These are phyloP conservation scores for Orestias chungarensis DNA, from an alignment of 2,797 vertebrate species.

Conservation along the genomic window DNA sequence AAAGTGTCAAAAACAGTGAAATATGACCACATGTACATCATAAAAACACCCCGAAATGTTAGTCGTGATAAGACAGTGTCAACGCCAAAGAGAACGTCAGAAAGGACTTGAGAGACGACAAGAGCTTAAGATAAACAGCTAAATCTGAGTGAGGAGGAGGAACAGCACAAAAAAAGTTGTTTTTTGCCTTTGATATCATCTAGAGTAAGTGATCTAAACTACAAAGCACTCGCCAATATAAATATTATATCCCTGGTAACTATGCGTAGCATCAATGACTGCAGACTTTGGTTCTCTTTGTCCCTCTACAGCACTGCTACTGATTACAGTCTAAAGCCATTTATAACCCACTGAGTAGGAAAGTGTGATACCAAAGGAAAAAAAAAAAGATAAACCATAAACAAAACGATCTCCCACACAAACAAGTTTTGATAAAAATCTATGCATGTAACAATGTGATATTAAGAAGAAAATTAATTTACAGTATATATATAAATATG, in stretches of 20 bases:
- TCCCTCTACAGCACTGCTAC: conserved; percentile 71
- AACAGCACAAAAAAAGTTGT: conserved; percentile 50
- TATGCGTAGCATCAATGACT: conserved; percentile 42
- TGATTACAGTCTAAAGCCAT: conserved; percentile 76
- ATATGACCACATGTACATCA: conserved; percentile 38
- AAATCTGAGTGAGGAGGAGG: conserved; percentile 48
- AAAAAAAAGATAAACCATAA: conserved; percentile 41
- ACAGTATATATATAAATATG: conserved; percentile 44
- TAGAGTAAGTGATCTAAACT: conserved; percentile 61
- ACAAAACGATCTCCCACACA: conserved; percentile 54
- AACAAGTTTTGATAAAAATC: conserved; percentile 71
- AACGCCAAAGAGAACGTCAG: conserved; percentile 36
- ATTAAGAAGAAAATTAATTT: conserved; percentile 68
- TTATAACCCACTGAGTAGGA: conserved; percentile 53
- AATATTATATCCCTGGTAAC: conserved; percentile 30
- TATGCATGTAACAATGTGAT: conserved; percentile 68
- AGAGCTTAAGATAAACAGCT: conserved; percentile 50
- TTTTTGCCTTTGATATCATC: conserved; percentile 60
- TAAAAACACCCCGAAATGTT: conserved; percentile 24
- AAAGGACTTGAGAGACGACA: conserved; percentile 24
- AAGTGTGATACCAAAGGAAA: conserved; percentile 55
- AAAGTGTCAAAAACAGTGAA: conserved; percentile 35
- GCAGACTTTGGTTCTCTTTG: conserved; percentile 72
- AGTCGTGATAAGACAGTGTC: conserved; percentile 29
- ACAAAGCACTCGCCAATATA: conserved; percentile 50